Percentiles rank a stretch among this genome's conserved stretches.
Conservation (phyloP, 2,113 vertebrate species). For the Alethe diademata region DNA sequence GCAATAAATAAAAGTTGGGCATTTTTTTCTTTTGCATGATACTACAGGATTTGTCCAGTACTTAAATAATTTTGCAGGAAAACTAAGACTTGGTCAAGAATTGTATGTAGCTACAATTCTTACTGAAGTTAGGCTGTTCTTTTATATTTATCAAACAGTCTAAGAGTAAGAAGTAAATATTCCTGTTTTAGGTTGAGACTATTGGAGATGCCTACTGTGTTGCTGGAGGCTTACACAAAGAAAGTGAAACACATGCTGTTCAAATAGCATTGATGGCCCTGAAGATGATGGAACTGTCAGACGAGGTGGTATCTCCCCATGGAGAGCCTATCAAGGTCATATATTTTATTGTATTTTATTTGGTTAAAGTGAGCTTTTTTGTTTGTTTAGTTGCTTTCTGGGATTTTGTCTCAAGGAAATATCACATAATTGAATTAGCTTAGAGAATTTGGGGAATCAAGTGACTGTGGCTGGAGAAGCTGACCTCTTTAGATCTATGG, state of each 20-base stretch:
- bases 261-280: slow-evolving; percentile 95
- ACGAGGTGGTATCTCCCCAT: slow-evolving; percentile 91
- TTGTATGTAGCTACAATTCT: not conserved
- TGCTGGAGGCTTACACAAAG: slow-evolving; percentile 92
- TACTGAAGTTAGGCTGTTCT: not conserved
- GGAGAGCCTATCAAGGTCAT: slow-evolving; percentile 93
- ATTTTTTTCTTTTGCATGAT: not conserved
- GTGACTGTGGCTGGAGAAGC: not conserved
- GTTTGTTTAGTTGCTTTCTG: not conserved
- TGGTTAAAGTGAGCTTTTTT: not conserved
- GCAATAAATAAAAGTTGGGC: not conserved
- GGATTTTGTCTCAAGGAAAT: not conserved
- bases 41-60: not conserved
- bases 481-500: not conserved
- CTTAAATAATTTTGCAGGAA: not conserved
- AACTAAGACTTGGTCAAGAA: not conserved
- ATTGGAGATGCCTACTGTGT: slow-evolving; percentile 98
- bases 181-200: slow-evolving; percentile 89
- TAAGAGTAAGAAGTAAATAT: not conserved
- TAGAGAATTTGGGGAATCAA: not conserved
- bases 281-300: slow-evolving; percentile 97
- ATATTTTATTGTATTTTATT: not conserved
- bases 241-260: slow-evolving; percentile 90
- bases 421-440: not conserved
- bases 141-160: not conserved